A percentile compares a stretch with the other conserved stretches of the same genome.
Conservation (phyloP, 1,140 invertebrate species). For the Ptiloglossa arizonensis region DNA sequence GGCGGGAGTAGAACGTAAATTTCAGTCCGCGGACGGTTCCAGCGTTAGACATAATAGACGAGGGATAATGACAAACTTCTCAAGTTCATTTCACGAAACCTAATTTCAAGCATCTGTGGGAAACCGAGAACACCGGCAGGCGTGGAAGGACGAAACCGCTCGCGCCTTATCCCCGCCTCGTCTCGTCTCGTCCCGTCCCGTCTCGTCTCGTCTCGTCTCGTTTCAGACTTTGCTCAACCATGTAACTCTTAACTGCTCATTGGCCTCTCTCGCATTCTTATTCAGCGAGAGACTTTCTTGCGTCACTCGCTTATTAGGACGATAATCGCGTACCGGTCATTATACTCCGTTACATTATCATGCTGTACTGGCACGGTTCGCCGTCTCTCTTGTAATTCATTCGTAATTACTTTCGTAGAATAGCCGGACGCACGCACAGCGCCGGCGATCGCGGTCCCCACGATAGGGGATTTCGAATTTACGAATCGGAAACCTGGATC, state of each 20-base stretch:
- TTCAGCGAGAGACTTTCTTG: conserved; percentile 52
- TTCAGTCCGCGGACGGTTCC: neutral
- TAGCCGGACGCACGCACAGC: conserved; percentile 70
- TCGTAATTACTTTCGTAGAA: conserved; percentile 78
- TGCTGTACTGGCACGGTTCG: conserved; percentile 67
- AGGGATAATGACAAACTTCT: conserved; percentile 43
- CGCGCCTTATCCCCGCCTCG: conserved; percentile 1
- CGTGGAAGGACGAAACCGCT: conserved; percentile 27
- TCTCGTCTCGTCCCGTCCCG: too few species aligned
- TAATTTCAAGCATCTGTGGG: conserved; percentile 38
- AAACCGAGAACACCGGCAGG: conserved; percentile 24
- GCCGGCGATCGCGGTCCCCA: conserved; percentile 42
- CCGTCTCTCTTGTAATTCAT: conserved; percentile 71
- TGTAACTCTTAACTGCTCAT: conserved; percentile 38
- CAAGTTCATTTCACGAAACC: conserved; percentile 44
- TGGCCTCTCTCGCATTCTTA: conserved; percentile 52
- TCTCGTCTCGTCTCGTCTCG: conserved; percentile 3
- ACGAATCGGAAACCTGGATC: conserved; percentile 34
- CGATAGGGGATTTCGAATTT: conserved; percentile 28
- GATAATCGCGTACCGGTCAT: conserved; percentile 78
- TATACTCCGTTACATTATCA: conserved; percentile 78
- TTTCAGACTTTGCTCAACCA: conserved; percentile 25
- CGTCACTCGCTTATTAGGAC: conserved; percentile 78
- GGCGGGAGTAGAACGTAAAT: neutral
- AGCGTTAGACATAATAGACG: conserved; percentile 23